Base-by-base conservation (phyloP, 1,140 invertebrate genomes). In the Cephus cinctus region DNA sequence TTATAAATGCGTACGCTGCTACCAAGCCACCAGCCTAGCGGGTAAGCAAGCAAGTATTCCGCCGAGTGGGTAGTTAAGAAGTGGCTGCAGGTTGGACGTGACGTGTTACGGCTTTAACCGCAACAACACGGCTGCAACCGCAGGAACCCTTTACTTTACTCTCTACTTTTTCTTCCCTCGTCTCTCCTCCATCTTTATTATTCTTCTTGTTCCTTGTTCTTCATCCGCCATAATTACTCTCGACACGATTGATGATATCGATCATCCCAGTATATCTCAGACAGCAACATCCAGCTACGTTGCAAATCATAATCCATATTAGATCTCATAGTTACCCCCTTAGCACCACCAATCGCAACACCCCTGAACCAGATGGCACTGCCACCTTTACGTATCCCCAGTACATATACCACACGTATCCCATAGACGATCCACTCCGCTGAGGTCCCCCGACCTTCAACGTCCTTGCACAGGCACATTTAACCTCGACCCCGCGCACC, bases 61-160 rank as follows among this genome's bases (percentile, higher is more conserved):
- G 48, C 45, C 58, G 54, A 61, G 56, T 56, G 50, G 61, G 59
- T 61, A 63, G 68, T 73, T 70, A 65, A 69, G 67, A 69, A 65
- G 64, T 61, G 66, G 60, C 64, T 65, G 58, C 58, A 57, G 54
- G 43, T 59, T 54, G 52, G 56, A 64, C 59, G 63, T 61, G 61
- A 71, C 69, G 68, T 61, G 63, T 72, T 73, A 71, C 62, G 55
- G 57, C 60, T 66, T 67, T 69, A 72, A 73, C 71, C 69, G 67
- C 69, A 72, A 71, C 68, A 69, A 65, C 66, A 63, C 69, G 59
- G 61, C 57, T 63, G 54, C 59, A 63, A 73, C 69, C 69, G 57
- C 71, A 72, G 57, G 58, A 68, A 69, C 56, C 63, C 66, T 70
- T 66, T 60, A 64, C 61, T 65, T 54, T 63, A 58, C 64, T 63